Evolutionary conservation across 1,140 invertebrate genomes (phyloP), one percentile per base, ranked within the genome.

Genomic region (Anagrus nilaparvatae): DNA sequence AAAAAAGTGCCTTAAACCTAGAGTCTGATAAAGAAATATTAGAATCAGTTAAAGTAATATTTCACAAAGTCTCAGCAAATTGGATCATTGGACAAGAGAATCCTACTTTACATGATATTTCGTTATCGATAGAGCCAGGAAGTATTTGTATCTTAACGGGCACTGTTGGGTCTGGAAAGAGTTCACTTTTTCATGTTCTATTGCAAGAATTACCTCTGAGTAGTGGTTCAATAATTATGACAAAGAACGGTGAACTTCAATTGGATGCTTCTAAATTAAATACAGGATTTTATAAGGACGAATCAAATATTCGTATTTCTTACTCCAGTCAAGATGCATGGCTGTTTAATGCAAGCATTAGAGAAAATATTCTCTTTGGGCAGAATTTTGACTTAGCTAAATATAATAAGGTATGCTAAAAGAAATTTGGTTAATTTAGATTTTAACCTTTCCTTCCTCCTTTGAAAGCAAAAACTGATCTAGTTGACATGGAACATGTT

Each of bases 281-380:
- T 59, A 31, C 4, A 4, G 40, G 49, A 1, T 62, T 55, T 30
- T n/a, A 52, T 3, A 23, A 44, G 31, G 46, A 62, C 29, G 57
- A 59, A 44, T 27, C 48, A 23, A 71, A 73, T 33, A 75, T 84
- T 2, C 70, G 58, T 1, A 60, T 86, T 1, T 81, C 82, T 0
- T 88, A 86, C 55, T 74, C 81, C 4, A 75, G 80, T 50, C 83
- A 87, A 56, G 81, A 85, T 54, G 72, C 83, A 4, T 87, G 84
- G 83, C 69, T 86, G 0, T 86, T 85, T 59, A 76, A 73, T 0
- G 79, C 72, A 23, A 76, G 75, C 0, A 69, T 81, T 1, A 58
- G 78, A 30, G 79, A 89, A 41, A 93, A 92, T 59, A 87, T 93
- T 47, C 60, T 88, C 0, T 89, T 91, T 65, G 87, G 86, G 1